Percentiles rank a stretch among this genome's conserved stretches.
Conservation (phyloP, 2,888 invertebrate genomes). For the Acleris emargana region DNA sequence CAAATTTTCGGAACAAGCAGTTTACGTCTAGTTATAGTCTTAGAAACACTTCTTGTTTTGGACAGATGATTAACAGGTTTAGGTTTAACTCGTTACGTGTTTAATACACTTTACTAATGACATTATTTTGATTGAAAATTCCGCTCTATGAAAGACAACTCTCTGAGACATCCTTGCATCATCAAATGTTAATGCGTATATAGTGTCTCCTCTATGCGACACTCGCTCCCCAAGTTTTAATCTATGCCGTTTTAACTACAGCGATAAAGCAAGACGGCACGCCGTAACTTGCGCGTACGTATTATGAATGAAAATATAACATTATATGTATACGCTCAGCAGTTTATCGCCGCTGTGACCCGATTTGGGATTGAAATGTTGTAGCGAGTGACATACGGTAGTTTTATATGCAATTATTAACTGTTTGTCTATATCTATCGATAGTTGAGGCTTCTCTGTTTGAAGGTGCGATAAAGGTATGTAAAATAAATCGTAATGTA, state of each 20-base stretch:
- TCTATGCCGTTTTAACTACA: constrained; percentile 38
- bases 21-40: too few relatives aligned
- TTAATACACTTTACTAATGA: too few relatives aligned
- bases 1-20: too few relatives aligned
- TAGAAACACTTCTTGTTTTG: too few relatives aligned
- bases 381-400: constrained; percentile 1
- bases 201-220: background rate
- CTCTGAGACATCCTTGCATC: constrained; percentile 10
- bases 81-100: too few relatives aligned
- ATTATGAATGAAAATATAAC: constrained; percentile 63
- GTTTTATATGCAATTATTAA: constrained; percentile 1
- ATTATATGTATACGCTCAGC: constrained; percentile 45
- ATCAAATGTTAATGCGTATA: background rate
- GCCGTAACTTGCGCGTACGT: constrained; percentile 45
- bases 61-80: too few relatives aligned
- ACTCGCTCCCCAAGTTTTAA: constrained; percentile 22
- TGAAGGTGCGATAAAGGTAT: background rate
- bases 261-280: constrained; percentile 39
- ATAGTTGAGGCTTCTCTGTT: background rate
- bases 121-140: too few relatives aligned
- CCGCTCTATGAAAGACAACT: background rate
- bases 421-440: background rate
- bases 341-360: constrained; percentile 47
- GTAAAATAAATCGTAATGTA: too few relatives aligned
- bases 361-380: constrained; percentile 39